These are phyloP conservation scores for Orestias chungarensis DNA, from an alignment of 2,797 vertebrate species.

Conservation along the genomic window DNA sequence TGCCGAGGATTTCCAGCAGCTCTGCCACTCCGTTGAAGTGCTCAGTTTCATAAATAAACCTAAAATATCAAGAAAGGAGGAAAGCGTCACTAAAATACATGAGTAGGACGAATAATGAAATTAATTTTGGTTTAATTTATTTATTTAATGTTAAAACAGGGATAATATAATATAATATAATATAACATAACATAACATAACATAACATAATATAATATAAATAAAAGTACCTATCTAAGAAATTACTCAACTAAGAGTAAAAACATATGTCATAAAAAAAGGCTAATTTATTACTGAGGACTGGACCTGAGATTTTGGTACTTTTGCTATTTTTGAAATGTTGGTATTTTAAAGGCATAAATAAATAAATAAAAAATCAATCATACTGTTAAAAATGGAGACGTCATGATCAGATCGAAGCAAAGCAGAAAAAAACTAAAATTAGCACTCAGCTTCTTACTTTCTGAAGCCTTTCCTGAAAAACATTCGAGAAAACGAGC, in stretches of 20 bases:
- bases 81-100: neutral
- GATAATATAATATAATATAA: too few species aligned
- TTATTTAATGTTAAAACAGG: neutral
- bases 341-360: too few species aligned
- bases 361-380: too few species aligned
- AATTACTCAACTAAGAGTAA: too few species aligned
- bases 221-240: too few species aligned
- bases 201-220: too few species aligned
- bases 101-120: neutral
- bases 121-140: neutral
- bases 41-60: conserved; percentile 93
- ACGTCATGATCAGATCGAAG: neutral
- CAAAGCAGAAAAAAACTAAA: neutral
- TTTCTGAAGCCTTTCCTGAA: neutral
- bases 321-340: too few species aligned
- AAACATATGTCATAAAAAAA: too few species aligned
- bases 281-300: too few species aligned
- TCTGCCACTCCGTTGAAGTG: conserved; percentile 93
- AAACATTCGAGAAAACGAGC: neutral
- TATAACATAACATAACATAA: too few species aligned
- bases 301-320: too few species aligned
- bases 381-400: too few species aligned
- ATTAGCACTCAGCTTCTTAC: neutral
- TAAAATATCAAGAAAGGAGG: conserved; percentile 49
- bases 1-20: conserved; percentile 91